Evolutionary conservation across 2,888 invertebrate genomes (phyloP).

Genomic region (Scaptomyza caliginosa): DNA sequence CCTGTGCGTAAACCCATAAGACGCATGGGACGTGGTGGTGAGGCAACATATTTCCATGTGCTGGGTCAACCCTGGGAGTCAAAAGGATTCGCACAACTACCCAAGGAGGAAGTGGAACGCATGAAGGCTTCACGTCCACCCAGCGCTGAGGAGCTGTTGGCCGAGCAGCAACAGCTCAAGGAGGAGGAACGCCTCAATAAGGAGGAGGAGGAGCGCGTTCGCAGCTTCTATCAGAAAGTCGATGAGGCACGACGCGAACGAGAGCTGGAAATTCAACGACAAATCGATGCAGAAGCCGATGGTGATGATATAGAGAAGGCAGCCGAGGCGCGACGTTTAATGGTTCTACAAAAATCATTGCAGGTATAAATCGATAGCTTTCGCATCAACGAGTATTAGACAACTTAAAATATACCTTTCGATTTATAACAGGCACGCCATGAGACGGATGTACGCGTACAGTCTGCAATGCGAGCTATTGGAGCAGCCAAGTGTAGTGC

Average conservation of each 20-base stretch:
- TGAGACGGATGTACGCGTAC: slow-evolving; percentile 53
- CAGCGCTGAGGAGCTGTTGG: slow-evolving; percentile 45
- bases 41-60: slow-evolving; percentile 64
- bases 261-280: slow-evolving; percentile 48
- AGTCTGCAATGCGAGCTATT: slow-evolving; percentile 85
- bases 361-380: slow-evolving; percentile 84
- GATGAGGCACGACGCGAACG: slow-evolving; percentile 59
- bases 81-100: slow-evolving; percentile 59
- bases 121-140: slow-evolving; percentile 44
- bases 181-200: slow-evolving; percentile 54
- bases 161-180: slow-evolving; percentile 37
- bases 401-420: too few relatives aligned
- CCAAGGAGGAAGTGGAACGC: slow-evolving; percentile 50
- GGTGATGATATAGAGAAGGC: slow-evolving; percentile 48
- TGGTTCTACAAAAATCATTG: slow-evolving; percentile 86
- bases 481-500: slow-evolving; percentile 86
- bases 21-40: slow-evolving; percentile 37
- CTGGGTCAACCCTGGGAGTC: slow-evolving; percentile 66
- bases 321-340: slow-evolving; percentile 81
- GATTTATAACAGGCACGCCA: slow-evolving; percentile 69
- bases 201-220: slow-evolving; percentile 56
- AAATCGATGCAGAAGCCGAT: slow-evolving; percentile 42
- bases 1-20: slow-evolving; percentile 8
- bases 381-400: too few relatives aligned
- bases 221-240: slow-evolving; percentile 49